A percentile compares a stretch with the other conserved stretches of the same genome.
Conservation (phyloP, 1,140 invertebrate genomes). For the Palaemon carinicauda region DNA sequence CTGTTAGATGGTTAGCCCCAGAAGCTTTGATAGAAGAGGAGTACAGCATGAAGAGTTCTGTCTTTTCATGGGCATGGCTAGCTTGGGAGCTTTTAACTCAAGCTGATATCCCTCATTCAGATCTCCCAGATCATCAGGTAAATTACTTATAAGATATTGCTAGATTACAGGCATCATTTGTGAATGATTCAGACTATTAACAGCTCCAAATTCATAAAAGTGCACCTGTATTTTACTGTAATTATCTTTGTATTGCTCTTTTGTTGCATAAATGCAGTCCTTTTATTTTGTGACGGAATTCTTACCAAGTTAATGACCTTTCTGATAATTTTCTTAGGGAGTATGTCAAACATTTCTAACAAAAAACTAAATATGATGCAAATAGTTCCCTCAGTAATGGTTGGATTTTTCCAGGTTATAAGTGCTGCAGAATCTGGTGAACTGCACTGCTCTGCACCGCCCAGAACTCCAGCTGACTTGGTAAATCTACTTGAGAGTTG, state of each 20-base stretch:
- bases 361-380: no score
- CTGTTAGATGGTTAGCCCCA: conserved; percentile 85
- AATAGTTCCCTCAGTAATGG: not conserved
- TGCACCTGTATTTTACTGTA: no score
- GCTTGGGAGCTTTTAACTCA: conserved; percentile 92
- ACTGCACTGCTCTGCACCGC: conserved; percentile 11
- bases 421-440: conserved; percentile 18
- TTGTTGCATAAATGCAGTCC: no score
- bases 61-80: conserved; percentile 89
- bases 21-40: conserved; percentile 91
- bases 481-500: conserved; percentile 21
- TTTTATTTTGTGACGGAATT: no score
- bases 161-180: no score
- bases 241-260: no score
- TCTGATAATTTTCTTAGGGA: no score
- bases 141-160: not conserved
- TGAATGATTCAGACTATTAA: no score
- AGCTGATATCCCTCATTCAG: conserved; percentile 85
- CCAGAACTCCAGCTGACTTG: conserved; percentile 18
- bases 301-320: no score
- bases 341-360: no score
- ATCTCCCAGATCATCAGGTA: conserved; percentile 80
- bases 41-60: conserved; percentile 92
- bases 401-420: conserved; percentile 5
- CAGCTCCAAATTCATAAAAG: no score